Evolutionary conservation across 2,888 invertebrate genomes (phyloP).

Genomic region (Lypha dubia): DNA sequence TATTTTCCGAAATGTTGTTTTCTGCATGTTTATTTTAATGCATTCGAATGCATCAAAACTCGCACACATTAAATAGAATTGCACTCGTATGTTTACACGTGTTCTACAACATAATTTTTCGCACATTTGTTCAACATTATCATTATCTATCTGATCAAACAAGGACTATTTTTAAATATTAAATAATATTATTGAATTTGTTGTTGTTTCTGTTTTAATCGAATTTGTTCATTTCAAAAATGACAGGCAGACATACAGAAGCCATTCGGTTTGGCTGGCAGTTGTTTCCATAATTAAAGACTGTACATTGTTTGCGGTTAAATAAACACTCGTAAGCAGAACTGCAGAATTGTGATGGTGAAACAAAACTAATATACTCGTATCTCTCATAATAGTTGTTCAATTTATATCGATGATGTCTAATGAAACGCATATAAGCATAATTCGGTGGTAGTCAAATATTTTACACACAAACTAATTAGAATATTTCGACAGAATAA

Average conservation of each 20-base stretch:
- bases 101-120: constrained; percentile 4
- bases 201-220: constrained; percentile 22
- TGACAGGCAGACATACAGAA: neutral
- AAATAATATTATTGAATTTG: constrained; percentile 15
- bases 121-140: constrained; percentile 37
- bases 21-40: neutral
- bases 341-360: neutral
- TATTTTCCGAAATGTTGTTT: neutral
- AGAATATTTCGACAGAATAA: too few species aligned
- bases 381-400: neutral
- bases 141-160: constrained; percentile 45
- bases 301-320: constrained; percentile 41
- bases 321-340: constrained; percentile 18
- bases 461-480: too few species aligned
- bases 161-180: constrained; percentile 31
- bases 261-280: neutral
- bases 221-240: constrained; percentile 17
- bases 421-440: neutral
- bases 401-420: too few species aligned
- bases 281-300: constrained; percentile 42
- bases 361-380: neutral
- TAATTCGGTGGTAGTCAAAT: too few species aligned
- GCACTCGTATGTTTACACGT: neutral
- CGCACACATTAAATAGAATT: neutral
- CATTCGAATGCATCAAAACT: neutral